Evolutionary conservation across 2,888 invertebrate species (phyloP), one percentile per base, ranked within the genome.

Genomic region (Amiota mariae): DNA sequence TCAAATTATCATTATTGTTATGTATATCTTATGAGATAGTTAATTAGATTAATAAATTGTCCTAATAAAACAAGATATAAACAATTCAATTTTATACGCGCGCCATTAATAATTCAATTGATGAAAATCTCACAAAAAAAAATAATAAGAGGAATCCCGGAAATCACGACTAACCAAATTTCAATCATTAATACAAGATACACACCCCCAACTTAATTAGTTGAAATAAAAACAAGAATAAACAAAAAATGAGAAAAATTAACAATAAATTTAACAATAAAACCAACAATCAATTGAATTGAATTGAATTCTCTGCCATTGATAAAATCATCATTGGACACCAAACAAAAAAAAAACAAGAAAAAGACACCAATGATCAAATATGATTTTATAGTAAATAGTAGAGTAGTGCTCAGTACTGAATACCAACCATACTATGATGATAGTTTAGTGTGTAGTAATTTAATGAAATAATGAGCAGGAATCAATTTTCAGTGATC

Each of bases 391-490:
- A 36, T 36, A 36, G 36, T 36, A 36, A 36, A 36, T 36, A 36
- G 8, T 36, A 6, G 2, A 36, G 36, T 36, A 36, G 36, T 24
- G 24, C 24, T 24, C 24, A 2, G n/a, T 24, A 24, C 24, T 36
- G 36, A 36, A 36, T 3, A 24, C 24, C 24, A 24, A 24, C 24
- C 24, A 24, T 24, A 24, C 3, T 8, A 66, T 47, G 13, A 11
- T 48, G 2, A 46, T 51, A 20, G 61, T 36, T 64, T 24, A 46
- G n/a, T 64, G 36, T 71, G 72, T 73, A 72, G 74, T 64, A 74
- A 49, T 77, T 83, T 81, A 83, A 83, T 83, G 82, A 84, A 84
- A 82, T 83, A 85, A 83, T 85, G 81, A 84, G 83, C 80, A 85
- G 85, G 85, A 84, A 84, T 84, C 84, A 85, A 85, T 84, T 85